These are phyloP conservation scores for Magallana angulata DNA, from an alignment of 1,140 invertebrate genomes.

Conservation along the genomic window DNA sequence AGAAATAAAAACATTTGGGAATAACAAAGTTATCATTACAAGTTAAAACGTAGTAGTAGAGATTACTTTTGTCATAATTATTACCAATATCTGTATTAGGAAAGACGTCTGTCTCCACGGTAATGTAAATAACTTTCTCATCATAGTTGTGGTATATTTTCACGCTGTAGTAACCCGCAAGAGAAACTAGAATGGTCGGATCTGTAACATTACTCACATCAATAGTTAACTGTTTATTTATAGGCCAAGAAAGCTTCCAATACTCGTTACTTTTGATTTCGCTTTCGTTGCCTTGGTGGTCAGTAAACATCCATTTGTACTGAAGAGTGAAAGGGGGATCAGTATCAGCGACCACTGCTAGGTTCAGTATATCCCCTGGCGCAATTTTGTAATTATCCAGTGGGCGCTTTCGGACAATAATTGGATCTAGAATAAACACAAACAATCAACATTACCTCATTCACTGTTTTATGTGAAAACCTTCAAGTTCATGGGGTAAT, in stretches of 20 bases:
- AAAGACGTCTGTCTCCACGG: not conserved
- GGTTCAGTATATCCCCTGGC: not conserved
- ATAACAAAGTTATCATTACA: no score
- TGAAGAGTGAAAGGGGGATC: not conserved
- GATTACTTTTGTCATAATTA: no score
- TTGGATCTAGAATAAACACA: not conserved
- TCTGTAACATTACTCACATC: not conserved
- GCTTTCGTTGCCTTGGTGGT: not conserved
- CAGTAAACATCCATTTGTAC: slow-evolving; percentile 14
- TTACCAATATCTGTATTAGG: not conserved
- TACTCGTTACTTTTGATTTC: not conserved
- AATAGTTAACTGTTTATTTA: not conserved
- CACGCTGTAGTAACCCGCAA: not conserved
- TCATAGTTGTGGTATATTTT: not conserved
- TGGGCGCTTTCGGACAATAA: not conserved
- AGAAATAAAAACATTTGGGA: no score
- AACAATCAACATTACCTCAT: no score
- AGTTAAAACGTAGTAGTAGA: no score
- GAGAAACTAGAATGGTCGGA: not conserved
- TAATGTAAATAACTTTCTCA: not conserved
- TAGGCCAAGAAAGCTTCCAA: slow-evolving; percentile 3
- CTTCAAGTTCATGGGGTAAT: no score
- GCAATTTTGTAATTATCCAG: not conserved
- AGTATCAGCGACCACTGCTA: not conserved
- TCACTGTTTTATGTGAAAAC: no score